phyloP scores from a whole-genome alignment of 1,140 invertebrate species.

The Melipona quadrifasciata region DNA sequence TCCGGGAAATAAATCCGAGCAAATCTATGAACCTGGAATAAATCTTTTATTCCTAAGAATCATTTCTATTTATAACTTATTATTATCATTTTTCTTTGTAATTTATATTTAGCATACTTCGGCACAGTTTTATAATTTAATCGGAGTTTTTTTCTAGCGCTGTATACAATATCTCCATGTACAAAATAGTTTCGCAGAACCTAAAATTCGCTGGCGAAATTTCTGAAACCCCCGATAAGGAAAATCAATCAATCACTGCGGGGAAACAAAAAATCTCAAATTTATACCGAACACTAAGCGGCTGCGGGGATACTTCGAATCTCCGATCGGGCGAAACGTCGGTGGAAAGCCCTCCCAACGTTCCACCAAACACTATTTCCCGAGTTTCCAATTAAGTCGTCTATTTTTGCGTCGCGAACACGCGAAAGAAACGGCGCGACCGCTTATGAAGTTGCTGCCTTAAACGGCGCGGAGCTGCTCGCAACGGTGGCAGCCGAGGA shows the following conservation, averaged over 20 bases:
- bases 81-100: too few species aligned
- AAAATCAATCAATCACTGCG: background rate
- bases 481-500: background rate
- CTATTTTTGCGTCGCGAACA: slow-evolving; percentile 1
- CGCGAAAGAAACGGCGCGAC: background rate
- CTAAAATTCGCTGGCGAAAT: background rate
- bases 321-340: background rate
- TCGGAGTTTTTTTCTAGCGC: too few species aligned
- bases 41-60: too few species aligned
- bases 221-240: background rate
- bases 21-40: too few species aligned
- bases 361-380: background rate
- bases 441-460: slow-evolving; percentile 37
- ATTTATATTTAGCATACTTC: too few species aligned
- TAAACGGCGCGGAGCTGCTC: background rate
- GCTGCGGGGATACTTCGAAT: background rate
- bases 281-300: background rate
- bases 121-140: too few species aligned
- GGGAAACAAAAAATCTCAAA: background rate
- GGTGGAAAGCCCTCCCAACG: background rate
- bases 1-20: too few species aligned
- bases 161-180: background rate
- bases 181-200: background rate
- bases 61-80: too few species aligned
- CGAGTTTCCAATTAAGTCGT: slow-evolving; percentile 18